Percentiles rank a stretch among this genome's conserved stretches.
Conservation (phyloP, 2,797 vertebrate species). For the Falco concolor region DNA sequence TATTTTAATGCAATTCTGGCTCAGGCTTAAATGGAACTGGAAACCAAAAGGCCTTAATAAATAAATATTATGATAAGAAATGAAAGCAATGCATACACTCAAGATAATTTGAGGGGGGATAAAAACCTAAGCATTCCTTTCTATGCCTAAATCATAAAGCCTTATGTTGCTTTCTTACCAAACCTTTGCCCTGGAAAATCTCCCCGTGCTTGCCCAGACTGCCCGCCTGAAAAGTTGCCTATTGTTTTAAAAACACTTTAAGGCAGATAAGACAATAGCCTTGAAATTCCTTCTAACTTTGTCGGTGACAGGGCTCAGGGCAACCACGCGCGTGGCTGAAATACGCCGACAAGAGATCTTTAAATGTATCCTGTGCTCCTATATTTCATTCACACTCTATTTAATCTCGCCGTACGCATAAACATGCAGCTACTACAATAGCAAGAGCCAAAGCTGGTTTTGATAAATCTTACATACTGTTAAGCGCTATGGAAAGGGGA, state of each 20-base stretch:
- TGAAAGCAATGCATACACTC: slow-evolving; percentile 75
- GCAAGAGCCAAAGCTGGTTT: background rate
- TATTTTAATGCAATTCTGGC: slow-evolving; percentile 80
- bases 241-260: slow-evolving; percentile 62
- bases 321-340: background rate
- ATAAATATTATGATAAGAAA: slow-evolving; percentile 85
- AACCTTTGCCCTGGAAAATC: slow-evolving; percentile 59
- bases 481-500: background rate
- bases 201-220: slow-evolving; percentile 18
- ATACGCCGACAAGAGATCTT: background rate
- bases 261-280: slow-evolving; percentile 64
- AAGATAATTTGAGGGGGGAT: slow-evolving; percentile 66
- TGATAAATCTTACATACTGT: background rate
- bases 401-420: background rate
- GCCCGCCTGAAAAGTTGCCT: slow-evolving; percentile 31
- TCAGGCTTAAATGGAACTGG: slow-evolving; percentile 80
- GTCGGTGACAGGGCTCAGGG: slow-evolving; percentile 16
- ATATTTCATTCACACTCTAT: slow-evolving; percentile 11
- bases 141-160: slow-evolving; percentile 56
- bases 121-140: slow-evolving; percentile 70
- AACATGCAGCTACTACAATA: background rate
- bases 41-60: slow-evolving; percentile 79
- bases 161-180: slow-evolving; percentile 27
- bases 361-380: background rate
- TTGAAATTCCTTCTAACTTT: slow-evolving; percentile 56